Evolutionary conservation across 2,888 invertebrate genomes (phyloP).

Genomic region (Platycheirus albimanus): DNA sequence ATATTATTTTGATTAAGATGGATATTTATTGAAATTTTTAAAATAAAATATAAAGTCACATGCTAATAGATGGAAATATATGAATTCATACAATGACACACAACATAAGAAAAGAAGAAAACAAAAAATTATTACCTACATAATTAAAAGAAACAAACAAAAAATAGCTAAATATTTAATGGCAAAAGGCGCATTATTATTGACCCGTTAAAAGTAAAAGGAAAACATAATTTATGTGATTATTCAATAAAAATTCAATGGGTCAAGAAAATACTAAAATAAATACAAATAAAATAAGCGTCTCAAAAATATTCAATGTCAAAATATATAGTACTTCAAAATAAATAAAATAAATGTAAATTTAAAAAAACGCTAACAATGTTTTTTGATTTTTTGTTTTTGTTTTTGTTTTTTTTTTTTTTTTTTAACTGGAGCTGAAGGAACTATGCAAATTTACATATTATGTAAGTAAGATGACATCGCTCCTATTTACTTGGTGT

Average conservation of each 20-base stretch:
- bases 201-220: conserved; percentile 3
- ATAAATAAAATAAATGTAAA: conserved; percentile 62
- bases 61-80: conserved; percentile 10
- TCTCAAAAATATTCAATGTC: conserved; percentile 52
- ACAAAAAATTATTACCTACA: conserved; percentile 9
- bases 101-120: conserved; percentile 13
- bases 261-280: conserved; percentile 18
- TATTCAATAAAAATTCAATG: conserved; percentile 3
- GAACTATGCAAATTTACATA: too few relatives aligned
- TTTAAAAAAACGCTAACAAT: conserved; percentile 31
- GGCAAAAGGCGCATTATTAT: conserved; percentile 22
- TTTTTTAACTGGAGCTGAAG: not conserved
- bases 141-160: conserved; percentile 15
- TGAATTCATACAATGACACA: conserved; percentile 32
- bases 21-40: conserved; percentile 1
- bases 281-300: conserved; percentile 28
- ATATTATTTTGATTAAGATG: conserved; percentile 58
- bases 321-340: conserved; percentile 57
- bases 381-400: conserved; percentile 4
- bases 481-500: too few relatives aligned
- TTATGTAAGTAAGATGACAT: too few relatives aligned
- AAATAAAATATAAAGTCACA: conserved; percentile 12
- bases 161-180: conserved; percentile 31
- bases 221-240: conserved; percentile 33
- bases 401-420: not conserved